A percentile compares a stretch with the other conserved stretches of the same genome.
Conservation (phyloP, 2,113 vertebrate genomes). For the Megalops atlanticus region DNA sequence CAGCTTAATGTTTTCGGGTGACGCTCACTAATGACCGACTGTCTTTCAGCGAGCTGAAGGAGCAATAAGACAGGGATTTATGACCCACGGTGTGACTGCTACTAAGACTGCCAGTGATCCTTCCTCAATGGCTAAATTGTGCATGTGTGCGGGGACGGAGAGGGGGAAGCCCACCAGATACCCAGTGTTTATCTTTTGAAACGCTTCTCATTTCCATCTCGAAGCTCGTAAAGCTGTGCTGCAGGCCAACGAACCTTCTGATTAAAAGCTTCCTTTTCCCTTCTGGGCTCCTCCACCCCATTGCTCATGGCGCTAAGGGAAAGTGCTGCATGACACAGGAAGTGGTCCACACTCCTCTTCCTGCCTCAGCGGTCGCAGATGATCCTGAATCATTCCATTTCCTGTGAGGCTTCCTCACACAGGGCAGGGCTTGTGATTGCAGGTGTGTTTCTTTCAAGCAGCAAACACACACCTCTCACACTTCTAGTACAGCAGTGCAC, state of each 20-base stretch:
- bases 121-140: neutral
- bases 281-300: neutral
- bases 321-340: neutral
- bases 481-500: neutral
- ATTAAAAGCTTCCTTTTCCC: conserved; percentile 3
- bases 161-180: neutral
- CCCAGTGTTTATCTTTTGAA: neutral
- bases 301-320: neutral
- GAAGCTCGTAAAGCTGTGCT: conserved; percentile 1
- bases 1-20: neutral
- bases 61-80: conserved; percentile 14
- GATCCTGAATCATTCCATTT: neutral
- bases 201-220: neutral
- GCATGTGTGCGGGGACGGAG: neutral
- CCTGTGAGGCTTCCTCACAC: neutral
- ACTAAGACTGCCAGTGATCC: neutral
- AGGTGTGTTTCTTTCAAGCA: neutral
- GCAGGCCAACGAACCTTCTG: neutral
- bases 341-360: neutral
- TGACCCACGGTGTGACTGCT: neutral
- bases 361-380: neutral
- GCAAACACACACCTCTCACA: no score
- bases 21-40: conserved; percentile 18
- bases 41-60: conserved; percentile 9
- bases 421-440: conserved; percentile 4